Evolutionary conservation across 2,113 vertebrate species (phyloP).

Genomic region (Pelodiscus sinensis): DNA sequence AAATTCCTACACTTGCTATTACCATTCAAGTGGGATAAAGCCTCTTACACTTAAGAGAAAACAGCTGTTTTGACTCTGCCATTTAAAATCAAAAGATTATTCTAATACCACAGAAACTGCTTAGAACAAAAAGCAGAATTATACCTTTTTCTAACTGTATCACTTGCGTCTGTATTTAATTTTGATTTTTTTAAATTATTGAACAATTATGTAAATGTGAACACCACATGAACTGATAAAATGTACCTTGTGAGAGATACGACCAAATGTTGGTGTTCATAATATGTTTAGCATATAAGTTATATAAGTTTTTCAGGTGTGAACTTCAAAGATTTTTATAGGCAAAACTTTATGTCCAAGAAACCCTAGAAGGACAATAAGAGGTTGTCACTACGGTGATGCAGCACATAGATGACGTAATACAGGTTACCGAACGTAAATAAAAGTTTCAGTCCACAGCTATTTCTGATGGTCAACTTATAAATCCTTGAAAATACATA

Average conservation of each 20-base stretch:
- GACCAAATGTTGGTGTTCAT: background rate
- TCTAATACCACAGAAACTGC: slow-evolving; percentile 31
- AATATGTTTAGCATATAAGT: background rate
- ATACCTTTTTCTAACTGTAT: background rate
- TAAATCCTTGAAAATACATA: background rate
- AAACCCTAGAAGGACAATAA: background rate
- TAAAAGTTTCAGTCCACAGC: background rate
- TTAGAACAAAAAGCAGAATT: slow-evolving; percentile 33
- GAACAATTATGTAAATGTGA: slow-evolving; percentile 27
- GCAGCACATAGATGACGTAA: background rate
- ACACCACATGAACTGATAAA: slow-evolving; percentile 30
- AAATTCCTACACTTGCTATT: slow-evolving; percentile 26
- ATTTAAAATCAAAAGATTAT: background rate
- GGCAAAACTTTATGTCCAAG: background rate
- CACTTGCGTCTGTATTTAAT: slow-evolving; percentile 8
- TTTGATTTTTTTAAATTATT: slow-evolving; percentile 11
- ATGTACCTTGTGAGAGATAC: slow-evolving; percentile 1
- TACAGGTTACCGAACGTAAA: background rate
- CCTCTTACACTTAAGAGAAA: slow-evolving; percentile 30
- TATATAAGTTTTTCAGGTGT: slow-evolving; percentile 18
- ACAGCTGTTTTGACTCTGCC: background rate
- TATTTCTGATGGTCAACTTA: background rate
- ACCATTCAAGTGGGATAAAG: background rate
- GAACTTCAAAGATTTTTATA: slow-evolving; percentile 5
- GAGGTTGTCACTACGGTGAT: background rate